Evolutionary conservation across 2,113 vertebrate species (phyloP), one percentile per base, ranked within the genome.

Genomic region (Miniopterus natalensis): DNA sequence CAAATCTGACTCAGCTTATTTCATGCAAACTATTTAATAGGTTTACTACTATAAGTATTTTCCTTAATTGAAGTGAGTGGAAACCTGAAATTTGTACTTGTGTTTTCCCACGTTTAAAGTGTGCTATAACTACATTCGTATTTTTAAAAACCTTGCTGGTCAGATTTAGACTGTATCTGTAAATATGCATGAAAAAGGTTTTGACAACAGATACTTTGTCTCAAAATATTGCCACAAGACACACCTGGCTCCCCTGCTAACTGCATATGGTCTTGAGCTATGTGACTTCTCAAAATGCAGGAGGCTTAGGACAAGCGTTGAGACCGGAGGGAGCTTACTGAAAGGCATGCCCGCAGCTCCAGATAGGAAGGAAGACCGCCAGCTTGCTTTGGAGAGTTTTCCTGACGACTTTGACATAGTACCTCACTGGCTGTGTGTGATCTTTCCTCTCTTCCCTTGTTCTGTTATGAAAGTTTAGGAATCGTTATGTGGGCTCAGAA

Each of bases 111-210:
- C 47, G 81, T 88, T 63, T 23, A 51, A 85, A 65, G 17, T 29
- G 1, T 95, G 20, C 29, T 66, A 15, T 47, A 75, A 87, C 23
- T 87, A 13, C 78, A 14, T 31, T 96, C 73, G 31, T 8, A 45
- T 53, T 87, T 91, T 95, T 75, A 71, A 87, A 87, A 80, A 47
- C 23, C 53, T 27, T 71, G 15, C 10, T 55, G 18, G 23, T 94
- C 81, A 90, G 57, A 87, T 90, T 84, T 84, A 80, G 51, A 90
- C 53, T 77, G 1, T 86, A n/a, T 86, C 49, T 85, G 23, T 90
- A 70, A 92, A 75, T 65, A 49, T 68, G 15, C 31, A 10, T 57
- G 53, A 57, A 23, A 59, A 77, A 71, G n/a, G 1, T 31, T 90
- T 80, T 93, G 40, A 45, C 29, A 88, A 57, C 80, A 90, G 31